A percentile compares a stretch with the other conserved stretches of the same genome.
These are phyloP conservation scores for Drosophila suboccidentalis DNA, from an alignment of 2,888 invertebrate genomes.

Conservation along the genomic window DNA sequence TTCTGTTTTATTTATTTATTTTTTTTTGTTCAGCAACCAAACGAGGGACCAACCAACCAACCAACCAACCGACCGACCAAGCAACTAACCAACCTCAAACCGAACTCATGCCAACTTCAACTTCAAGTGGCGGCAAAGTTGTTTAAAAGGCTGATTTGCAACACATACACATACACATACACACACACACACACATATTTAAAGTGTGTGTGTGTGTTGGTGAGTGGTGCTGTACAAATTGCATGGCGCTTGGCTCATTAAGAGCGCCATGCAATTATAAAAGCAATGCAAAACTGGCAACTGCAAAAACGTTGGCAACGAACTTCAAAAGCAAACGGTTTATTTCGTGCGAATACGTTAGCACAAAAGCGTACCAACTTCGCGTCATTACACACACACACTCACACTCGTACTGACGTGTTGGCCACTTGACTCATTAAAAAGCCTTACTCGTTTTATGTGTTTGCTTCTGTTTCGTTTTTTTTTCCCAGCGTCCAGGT, in stretches of 20 bases:
- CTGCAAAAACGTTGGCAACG: conserved; percentile 50
- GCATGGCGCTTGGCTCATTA: conserved; percentile 75
- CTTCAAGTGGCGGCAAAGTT: conserved; percentile 72
- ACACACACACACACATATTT: conserved; percentile 7
- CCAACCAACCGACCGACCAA: conserved; percentile 20
- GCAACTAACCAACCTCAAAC: conserved; percentile 61
- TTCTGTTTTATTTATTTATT: conserved; percentile 1
- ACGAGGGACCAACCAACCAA: conserved; percentile 51
- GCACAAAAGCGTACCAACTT: conserved; percentile 67
- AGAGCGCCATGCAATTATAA: conserved; percentile 76
- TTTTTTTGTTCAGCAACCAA: conserved; percentile 5
- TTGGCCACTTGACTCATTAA: conserved; percentile 81
- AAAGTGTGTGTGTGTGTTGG: conserved; percentile 21
- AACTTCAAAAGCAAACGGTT: conserved; percentile 77
- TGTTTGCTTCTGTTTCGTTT: conserved; percentile 17
- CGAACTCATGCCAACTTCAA: conserved; percentile 55
- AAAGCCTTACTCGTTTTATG: conserved; percentile 53
- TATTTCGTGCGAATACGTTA: conserved; percentile 74
- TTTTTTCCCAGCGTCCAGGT: conserved; percentile 7
- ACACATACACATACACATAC: conserved; percentile 9
- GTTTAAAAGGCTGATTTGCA: conserved; percentile 67
- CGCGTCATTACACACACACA: conserved; percentile 74
- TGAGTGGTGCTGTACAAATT: conserved; percentile 58
- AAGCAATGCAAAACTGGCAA: conserved; percentile 70
- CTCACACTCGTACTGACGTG: conserved; percentile 49